Evolutionary conservation across 2,113 vertebrate genomes (phyloP), one percentile per base, ranked within the genome.

Genomic region (Vombatus ursinus): DNA sequence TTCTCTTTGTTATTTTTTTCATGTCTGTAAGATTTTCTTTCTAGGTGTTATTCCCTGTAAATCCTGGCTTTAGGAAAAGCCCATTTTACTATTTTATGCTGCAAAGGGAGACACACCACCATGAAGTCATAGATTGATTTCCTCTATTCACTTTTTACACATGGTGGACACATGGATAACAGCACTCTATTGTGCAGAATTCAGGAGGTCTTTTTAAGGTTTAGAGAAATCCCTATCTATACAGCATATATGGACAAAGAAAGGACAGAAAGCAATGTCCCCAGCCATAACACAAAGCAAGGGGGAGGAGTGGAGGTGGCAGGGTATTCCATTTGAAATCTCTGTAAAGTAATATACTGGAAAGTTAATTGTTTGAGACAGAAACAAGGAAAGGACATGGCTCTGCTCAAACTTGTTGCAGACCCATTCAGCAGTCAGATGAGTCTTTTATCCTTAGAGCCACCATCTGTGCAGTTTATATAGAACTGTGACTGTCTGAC

Each of bases 381-480:
- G 57, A 93, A 95, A 96, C n/a, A 92, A 68, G 50, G 94, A 95
- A 96, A 93, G 84, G 92, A 8, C 10, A 47, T 53, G 16, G 19
- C 68, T 44, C n/a, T 84, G 19, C 19, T 91, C 9, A 48, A n/a
- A 94, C 48, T 47, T 4, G 91, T 96, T 93, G 48, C 22, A 91
- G 57, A 92, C 90, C 68, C n/a, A 91, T 52, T 94, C 61, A 93
- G 50, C n/a, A 84, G n/a, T 44, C n/a, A 89, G 44, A 57, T 24
- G 0, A 44, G 31, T 93, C 54, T 93, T 84, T 89, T 52, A 68
- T 47, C 52, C 95, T 47, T 23, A 84, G 1, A 44, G 89, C 91
- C 89, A n/a, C 50, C 68, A 11, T 50, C 93, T 91, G 92, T 48
- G 89, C 23, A 68, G 92, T 77, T 14, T 28, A 95, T 44, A 2